Conservation (phyloP, 2,888 invertebrate species). For the Gymnosoma rotundatum region DNA sequence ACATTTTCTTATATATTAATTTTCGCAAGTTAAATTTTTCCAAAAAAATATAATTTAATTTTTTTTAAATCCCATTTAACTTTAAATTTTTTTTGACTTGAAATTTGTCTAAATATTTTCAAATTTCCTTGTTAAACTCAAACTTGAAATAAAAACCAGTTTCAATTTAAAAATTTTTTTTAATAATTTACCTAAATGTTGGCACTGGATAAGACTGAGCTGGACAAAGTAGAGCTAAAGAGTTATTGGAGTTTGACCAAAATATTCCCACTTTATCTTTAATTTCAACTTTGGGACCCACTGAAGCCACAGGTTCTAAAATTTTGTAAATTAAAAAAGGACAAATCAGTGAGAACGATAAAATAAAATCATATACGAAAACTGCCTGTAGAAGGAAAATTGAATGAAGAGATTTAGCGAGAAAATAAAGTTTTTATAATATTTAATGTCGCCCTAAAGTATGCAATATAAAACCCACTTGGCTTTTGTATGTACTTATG, state of each 20-base stretch:
- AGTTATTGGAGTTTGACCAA: constrained; percentile 68
- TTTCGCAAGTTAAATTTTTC: too few relatives aligned
- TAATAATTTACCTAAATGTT: constrained; percentile 84
- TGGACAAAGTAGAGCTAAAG: constrained; percentile 84
- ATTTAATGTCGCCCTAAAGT: too few relatives aligned
- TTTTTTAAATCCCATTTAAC: too few relatives aligned
- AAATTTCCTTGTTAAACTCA: too few relatives aligned
- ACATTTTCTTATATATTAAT: too few relatives aligned
- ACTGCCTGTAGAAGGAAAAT: constrained; percentile 46
- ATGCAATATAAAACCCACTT: too few relatives aligned
- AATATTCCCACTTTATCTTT: constrained; percentile 83
- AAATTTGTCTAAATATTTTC: too few relatives aligned
- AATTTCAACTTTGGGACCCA: constrained; percentile 86
- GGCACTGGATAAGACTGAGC: constrained; percentile 87
- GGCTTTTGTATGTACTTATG: too few relatives aligned
- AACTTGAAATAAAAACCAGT: too few relatives aligned
- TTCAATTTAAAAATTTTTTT: neutral
- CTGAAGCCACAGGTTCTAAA: constrained; percentile 83
- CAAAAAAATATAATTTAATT: too few relatives aligned
- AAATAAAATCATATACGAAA: constrained; percentile 3
- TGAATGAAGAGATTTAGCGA: neutral
- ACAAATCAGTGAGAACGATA: too few relatives aligned
- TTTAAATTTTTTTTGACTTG: too few relatives aligned
- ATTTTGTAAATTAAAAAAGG: neutral
- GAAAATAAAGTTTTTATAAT: neutral